Conservation (phyloP, 1,140 invertebrate genomes). For the Psilanteris sp. region DNA sequence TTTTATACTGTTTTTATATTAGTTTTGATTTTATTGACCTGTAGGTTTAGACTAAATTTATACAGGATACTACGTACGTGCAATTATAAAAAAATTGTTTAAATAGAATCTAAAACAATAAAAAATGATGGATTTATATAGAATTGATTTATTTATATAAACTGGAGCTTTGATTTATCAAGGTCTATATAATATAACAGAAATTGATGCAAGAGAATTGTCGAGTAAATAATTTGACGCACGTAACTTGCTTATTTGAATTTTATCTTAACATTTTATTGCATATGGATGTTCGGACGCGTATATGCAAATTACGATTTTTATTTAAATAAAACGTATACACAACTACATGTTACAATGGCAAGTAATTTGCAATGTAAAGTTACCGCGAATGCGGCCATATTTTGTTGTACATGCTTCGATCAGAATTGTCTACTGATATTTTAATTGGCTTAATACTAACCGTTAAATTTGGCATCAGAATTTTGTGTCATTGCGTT, state of each 20-base stretch:
- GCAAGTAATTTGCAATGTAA: constrained; percentile 57
- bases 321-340: constrained; percentile 47
- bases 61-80: too few relatives aligned
- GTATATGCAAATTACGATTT: constrained; percentile 47
- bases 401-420: constrained; percentile 32
- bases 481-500: too few relatives aligned
- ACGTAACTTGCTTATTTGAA: constrained; percentile 40
- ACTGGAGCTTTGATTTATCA: too few relatives aligned
- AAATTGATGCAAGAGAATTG: constrained; percentile 31
- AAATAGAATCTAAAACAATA: too few relatives aligned
- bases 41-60: too few relatives aligned
- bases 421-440: constrained; percentile 21
- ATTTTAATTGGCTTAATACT: constrained; percentile 25
- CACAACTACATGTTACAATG: constrained; percentile 42
- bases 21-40: too few relatives aligned
- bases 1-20: too few relatives aligned
- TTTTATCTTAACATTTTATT: constrained; percentile 52
- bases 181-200: too few relatives aligned
- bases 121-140: too few relatives aligned
- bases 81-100: too few relatives aligned
- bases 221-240: constrained; percentile 41
- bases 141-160: too few relatives aligned
- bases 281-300: constrained; percentile 21
- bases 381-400: constrained; percentile 16
- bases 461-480: too few relatives aligned